Base-by-base conservation (phyloP, 2,113 vertebrate species). In the Promerops cafer region DNA sequence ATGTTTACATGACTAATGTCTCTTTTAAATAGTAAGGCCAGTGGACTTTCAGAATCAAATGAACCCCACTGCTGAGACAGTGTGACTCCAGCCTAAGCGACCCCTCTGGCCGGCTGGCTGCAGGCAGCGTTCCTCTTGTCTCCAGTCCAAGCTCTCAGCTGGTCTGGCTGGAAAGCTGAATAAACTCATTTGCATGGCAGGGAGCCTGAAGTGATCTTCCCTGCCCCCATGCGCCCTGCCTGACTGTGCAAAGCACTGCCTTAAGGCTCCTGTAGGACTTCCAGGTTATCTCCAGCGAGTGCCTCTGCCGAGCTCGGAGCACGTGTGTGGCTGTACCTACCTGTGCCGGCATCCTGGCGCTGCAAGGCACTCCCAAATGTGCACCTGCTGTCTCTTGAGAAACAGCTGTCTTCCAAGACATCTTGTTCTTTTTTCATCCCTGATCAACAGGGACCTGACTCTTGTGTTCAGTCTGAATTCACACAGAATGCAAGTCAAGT, bases 311-410 rank as follows among this genome's bases (percentile, higher is more conserved):
- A 63, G 52, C 61, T 42, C 1, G 0, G 47, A 76, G 49, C 7
- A 1, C 2, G 2, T 1, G 5, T 28, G 13, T n/a, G 49, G 9
- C 74, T 33, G 16, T 12, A 5, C 44, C 70, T 50, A 13, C 40
- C 66, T 56, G 70, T 22, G 52, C 42, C 2, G 21, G 50, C 37
- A 37, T 49, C 74, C 70, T 33, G 13, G 30, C 15, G 3, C 45
- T 72, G 47, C 64, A 21, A 8, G 44, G 53, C 52, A 3, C 27
- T 57, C 74, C 45, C 42, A 42, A 18, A 30, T 11, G 19, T 35
- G 47, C 42, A 49, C 33, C 78, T 78, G 13, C 26, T 60, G 21
- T 30, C 59, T n/a, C 79, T 16, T 52, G 22, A 79, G 57, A 89
- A 78, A 50, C 11, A 52, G 53, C 26, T 13, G 4, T 16, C 30